Base-by-base conservation (phyloP, 1,140 invertebrate genomes). In the Latrodectus geometricus region DNA sequence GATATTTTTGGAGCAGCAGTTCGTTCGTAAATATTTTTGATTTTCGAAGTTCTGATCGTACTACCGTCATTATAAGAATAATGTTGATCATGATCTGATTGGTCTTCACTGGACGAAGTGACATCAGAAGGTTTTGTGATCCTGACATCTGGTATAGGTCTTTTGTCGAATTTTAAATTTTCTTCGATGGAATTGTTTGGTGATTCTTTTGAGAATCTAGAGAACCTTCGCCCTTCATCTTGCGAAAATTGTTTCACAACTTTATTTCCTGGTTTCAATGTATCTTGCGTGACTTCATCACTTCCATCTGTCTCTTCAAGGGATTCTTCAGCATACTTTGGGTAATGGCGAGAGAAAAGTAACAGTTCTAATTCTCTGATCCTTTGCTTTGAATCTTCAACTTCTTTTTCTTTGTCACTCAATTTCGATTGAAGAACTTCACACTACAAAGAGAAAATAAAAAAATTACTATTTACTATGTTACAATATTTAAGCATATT, bases 401-500 rank as follows among this genome's bases (percentile, higher is more conserved):
- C 77, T 75, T 87, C 77, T 74, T 74, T 79, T 35, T 87, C 85
- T 54, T 87, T 87, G 3, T 87, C 85, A 0, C 21, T 8, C 4
- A 87, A 11, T 35, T 80, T 87, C 8, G 76, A 68, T 68, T 87
- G 85, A 8, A 87, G 54, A 23, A 87, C 76, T 87, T 87, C 85
- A 74, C 85, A 87, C 85, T 87, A 14, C 4, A 70, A 69, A 54
- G 12, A 11, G 56, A 48, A 78, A 23, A 74, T 12, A 74, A 74
- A 74, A 17, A 14, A 14, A 35, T 35, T 35, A 35, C 5, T 3
- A 35, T 35, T 35, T 35, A 35, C 35, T 3, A 35, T 35, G 35
- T 35, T 35, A 35, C 1, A 35, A 35, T 35, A 35, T 35, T 35
- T 35, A 35, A 35, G 5, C 1, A 35, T 35, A 35, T 35, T 35